A percentile compares a stretch with the other conserved stretches of the same genome.
Conservation (phyloP, 2,797 vertebrate genomes). For the Tadarida brasiliensis region DNA sequence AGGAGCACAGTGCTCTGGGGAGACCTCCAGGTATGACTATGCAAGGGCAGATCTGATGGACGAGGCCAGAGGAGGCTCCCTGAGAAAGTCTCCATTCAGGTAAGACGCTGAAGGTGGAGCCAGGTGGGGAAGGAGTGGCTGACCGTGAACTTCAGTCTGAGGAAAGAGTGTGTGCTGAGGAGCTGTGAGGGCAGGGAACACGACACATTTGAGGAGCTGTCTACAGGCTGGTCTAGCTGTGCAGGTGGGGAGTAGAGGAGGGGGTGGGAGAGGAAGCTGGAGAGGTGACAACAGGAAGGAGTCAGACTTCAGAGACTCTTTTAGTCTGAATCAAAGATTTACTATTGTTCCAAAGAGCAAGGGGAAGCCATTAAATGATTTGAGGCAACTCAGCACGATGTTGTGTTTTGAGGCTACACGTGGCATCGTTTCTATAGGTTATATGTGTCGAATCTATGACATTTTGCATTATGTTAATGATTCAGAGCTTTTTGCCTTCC, state of each 20-base stretch:
- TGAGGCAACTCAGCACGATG: neutral
- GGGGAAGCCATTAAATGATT: neutral
- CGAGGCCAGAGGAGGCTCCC: neutral
- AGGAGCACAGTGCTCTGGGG: neutral
- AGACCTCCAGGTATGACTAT: neutral
- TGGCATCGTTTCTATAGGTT: neutral
- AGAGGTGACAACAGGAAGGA: fast-evolving
- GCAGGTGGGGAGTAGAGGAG: neutral
- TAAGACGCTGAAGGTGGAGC: neutral
- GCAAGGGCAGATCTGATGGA: neutral
- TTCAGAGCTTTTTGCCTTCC: neutral
- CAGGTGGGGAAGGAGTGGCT: neutral
- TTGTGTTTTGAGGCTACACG: neutral
- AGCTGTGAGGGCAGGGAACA: neutral
- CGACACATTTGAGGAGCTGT: neutral
- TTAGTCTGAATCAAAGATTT: neutral
- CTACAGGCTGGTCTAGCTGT: neutral
- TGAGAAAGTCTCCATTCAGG: neutral
- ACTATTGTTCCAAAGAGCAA: neutral
- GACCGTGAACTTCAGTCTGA: neutral
- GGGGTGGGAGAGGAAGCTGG: neutral
- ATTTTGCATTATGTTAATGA: neutral
- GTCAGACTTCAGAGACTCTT: neutral
- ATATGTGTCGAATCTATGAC: neutral
- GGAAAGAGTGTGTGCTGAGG: neutral